Percentiles rank a stretch among this genome's conserved stretches.
phyloP scores from a whole-genome alignment of 2,113 vertebrate genomes.

The crab-eating macaque (Macaca fascicularis) region DNA sequence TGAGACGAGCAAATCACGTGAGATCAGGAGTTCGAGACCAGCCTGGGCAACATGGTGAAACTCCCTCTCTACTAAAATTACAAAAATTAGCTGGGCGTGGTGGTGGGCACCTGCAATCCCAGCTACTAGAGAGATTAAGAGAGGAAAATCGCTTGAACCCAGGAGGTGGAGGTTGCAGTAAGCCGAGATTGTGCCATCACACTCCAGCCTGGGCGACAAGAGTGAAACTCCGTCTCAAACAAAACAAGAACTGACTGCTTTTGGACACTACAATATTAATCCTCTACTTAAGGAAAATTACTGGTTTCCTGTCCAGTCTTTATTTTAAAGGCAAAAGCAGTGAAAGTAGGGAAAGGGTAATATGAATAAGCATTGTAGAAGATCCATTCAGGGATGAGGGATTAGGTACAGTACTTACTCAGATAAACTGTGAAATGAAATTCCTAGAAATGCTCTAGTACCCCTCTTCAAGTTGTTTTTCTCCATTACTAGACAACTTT shows the following conservation, averaged over 20 bases:
- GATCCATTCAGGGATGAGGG: not conserved
- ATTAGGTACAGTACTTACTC: not conserved
- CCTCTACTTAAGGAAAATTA: not conserved
- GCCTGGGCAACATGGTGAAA: too few species aligned
- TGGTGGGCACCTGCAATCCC: too few species aligned
- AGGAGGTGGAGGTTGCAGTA: too few species aligned
- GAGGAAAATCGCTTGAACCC: too few species aligned
- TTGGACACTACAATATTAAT: not conserved
- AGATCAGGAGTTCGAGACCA: too few species aligned
- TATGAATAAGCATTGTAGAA: not conserved
- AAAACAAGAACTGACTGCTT: not conserved
- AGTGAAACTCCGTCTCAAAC: too few species aligned
- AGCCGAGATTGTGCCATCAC: too few species aligned
- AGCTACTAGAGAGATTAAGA: too few species aligned
- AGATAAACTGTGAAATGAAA: not conserved
- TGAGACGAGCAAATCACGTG: too few species aligned
- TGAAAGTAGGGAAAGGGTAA: not conserved
- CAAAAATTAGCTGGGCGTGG: too few species aligned
- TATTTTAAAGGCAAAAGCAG: conserved; percentile 44
- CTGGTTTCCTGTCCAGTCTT: not conserved
- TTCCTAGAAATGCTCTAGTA: not conserved
- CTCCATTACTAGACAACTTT: not conserved
- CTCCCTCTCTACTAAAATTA: too few species aligned
- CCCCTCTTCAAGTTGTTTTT: not conserved
- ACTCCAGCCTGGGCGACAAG: too few species aligned